phyloP scores from a whole-genome alignment of 2,113 vertebrate species.

The Cairina moschata region DNA sequence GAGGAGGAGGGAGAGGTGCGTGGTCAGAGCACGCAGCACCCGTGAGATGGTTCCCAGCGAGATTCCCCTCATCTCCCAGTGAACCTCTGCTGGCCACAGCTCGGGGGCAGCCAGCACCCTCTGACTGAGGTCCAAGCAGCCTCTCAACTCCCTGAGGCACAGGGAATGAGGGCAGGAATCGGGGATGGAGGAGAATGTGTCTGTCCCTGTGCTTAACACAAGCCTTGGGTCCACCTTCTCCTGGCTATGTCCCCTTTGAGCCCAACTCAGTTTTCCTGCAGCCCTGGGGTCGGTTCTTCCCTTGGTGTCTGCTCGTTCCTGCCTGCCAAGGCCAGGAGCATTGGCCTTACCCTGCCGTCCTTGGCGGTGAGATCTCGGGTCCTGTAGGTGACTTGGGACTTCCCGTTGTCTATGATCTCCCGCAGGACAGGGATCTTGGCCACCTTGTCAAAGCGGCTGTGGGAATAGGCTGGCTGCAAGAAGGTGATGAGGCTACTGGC shows the following conservation, averaged over 20 bases:
- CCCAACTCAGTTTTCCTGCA: neutral
- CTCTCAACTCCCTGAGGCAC: neutral
- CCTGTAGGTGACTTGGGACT: slow-evolving; percentile 90
- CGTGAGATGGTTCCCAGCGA: neutral
- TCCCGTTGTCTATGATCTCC: slow-evolving; percentile 88
- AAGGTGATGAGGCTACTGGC: slow-evolving; percentile 91
- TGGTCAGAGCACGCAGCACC: neutral
- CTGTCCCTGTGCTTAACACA: neutral
- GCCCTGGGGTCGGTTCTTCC: rapidly evolving
- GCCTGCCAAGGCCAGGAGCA: neutral
- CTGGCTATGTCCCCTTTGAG: neutral
- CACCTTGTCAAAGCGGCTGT: slow-evolving; percentile 85
- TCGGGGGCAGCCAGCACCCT: neutral
- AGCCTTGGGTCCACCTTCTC: neutral
- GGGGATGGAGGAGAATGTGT: neutral
- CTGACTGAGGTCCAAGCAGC: neutral
- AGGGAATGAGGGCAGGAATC: neutral
- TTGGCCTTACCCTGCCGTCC: slow-evolving; percentile 84
- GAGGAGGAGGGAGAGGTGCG: neutral
- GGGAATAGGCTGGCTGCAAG: slow-evolving; percentile 85
- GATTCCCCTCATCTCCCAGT: neutral
- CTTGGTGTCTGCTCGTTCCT: neutral
- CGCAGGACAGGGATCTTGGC: slow-evolving; percentile 88
- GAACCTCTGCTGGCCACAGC: neutral
- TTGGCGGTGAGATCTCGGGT: slow-evolving; percentile 89